Evolutionary conservation across 2,888 invertebrate genomes (phyloP).

Genomic region (Drosophila pegasa): DNA sequence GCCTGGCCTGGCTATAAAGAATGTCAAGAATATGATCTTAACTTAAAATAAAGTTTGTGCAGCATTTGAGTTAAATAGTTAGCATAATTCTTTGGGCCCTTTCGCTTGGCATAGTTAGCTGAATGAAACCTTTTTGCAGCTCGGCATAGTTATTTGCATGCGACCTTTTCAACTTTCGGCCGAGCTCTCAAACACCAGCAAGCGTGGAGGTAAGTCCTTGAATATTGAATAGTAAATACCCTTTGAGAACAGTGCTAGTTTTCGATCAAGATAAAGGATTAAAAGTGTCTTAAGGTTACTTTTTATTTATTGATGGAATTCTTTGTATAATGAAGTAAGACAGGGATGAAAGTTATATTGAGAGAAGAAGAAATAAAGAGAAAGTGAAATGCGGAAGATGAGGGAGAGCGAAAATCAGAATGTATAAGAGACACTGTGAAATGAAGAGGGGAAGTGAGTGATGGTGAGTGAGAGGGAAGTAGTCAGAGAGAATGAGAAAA

Average conservation of each 20-base stretch:
- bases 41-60: slow-evolving; percentile 3
- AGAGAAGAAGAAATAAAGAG: too few relatives aligned
- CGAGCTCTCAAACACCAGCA: neutral
- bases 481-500: too few relatives aligned
- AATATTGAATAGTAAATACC: neutral
- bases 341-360: too few relatives aligned
- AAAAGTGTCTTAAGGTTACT: too few relatives aligned
- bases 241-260: neutral
- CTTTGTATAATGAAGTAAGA: too few relatives aligned
- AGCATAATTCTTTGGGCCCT: slow-evolving; percentile 3
- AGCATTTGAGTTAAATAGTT: slow-evolving; percentile 8
- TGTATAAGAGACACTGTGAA: too few relatives aligned
- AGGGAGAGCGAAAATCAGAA: too few relatives aligned
- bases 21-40: slow-evolving; percentile 4
- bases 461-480: too few relatives aligned
- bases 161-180: slow-evolving; percentile 4
- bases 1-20: neutral
- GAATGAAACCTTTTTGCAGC: slow-evolving; percentile 3
- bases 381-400: too few relatives aligned
- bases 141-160: neutral
- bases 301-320: too few relatives aligned
- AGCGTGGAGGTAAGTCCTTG: neutral
- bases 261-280: too few relatives aligned
- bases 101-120: slow-evolving; percentile 7
- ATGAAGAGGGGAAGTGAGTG: too few relatives aligned